Evolutionary conservation across 1,140 invertebrate species (phyloP).

Genomic region (Drosophila elegans): DNA sequence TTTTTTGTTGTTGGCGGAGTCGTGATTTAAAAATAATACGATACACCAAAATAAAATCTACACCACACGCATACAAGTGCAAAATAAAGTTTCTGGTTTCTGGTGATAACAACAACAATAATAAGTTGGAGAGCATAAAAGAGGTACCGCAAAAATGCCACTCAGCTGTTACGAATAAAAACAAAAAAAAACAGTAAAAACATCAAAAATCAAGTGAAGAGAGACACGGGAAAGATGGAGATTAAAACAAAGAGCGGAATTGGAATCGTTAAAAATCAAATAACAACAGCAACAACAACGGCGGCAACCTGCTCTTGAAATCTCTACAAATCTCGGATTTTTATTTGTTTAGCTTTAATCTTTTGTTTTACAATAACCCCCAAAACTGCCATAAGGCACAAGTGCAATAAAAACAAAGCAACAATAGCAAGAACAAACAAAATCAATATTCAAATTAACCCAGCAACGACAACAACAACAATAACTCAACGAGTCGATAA

Average conservation of each 20-base stretch:
- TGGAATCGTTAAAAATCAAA: conserved; percentile 24
- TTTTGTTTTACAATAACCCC: conserved; percentile 40
- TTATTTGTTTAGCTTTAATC: conserved; percentile 41
- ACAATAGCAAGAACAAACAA: conserved; percentile 43
- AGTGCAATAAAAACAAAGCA: conserved; percentile 69
- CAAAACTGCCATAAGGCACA: conserved; percentile 49
- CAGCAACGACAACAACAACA: conserved; percentile 39
- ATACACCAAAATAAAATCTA: conserved; percentile 10
- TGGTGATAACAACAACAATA: conserved; percentile 11
- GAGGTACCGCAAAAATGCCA: conserved; percentile 15
- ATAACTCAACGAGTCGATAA: conserved; percentile 69
- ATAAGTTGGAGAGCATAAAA: conserved; percentile 4
- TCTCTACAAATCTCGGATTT: conserved; percentile 14
- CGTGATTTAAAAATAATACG: conserved; percentile 33
- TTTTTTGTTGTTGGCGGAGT: conserved; percentile 21
- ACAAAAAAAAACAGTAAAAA: conserved; percentile 27
- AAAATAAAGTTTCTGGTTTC: conserved; percentile 29
- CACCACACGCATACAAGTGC: conserved; percentile 8
- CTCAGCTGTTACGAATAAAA: conserved; percentile 50
- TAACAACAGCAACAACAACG: conserved; percentile 13
- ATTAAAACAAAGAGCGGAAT: conserved; percentile 39
- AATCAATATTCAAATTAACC: conserved; percentile 81
- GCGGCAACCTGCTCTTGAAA: conserved; percentile 32
- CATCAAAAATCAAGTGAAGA: conserved; percentile 13
- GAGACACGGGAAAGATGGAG: conserved; percentile 20